Evolutionary conservation across 2,888 invertebrate genomes (phyloP), one percentile per base, ranked within the genome.

Genomic region (Ptychoptera contaminata): DNA sequence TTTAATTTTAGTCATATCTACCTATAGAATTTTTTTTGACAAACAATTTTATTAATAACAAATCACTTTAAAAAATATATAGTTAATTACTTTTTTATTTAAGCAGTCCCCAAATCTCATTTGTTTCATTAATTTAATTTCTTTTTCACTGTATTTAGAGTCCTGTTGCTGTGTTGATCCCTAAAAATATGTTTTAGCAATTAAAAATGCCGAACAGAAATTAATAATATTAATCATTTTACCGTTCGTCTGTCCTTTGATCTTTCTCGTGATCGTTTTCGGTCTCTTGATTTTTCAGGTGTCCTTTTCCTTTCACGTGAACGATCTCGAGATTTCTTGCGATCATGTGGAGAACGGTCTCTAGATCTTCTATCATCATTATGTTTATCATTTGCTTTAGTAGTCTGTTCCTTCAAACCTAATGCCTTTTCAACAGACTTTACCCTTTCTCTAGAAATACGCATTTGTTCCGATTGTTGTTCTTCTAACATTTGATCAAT

Each of bases 131-230:
- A 98, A 74, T 64, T 98, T 99, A 69, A 98, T 97, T 69, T 97
- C 96, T 69, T 99, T 99, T 68, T 99, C 97, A 62, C 94, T 88
- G 71, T 98, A 99, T 60, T 98, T 82, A 59, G 92, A 96, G 68
- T 98, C 98, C 70, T 99, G 98, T 67, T 97, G 96, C 48, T 96
- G 87, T 59, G 86, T 93, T 31, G 97, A 98, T 51, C 98, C 98
- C 96, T 97, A 59, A 40, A 54, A 52, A 31, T 32, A 11, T 30
- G 9, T 30, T 30, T 30, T 8, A 30, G 6, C 9, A 30, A 30
- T 30, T 30, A 30, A 8, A 8, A 8, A 30, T 30, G 9, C 9
- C 9, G 9, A 9, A 30, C 6, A 30, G 9, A 8, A 10, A 68
- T 65, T 2, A 68, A 66, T 11, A 67, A 62, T 40, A 69, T n/a